A percentile compares a stretch with the other conserved stretches of the same genome.
phyloP scores from a whole-genome alignment of 92 coral and sea anemone genomes.

The Epizoanthus fatuus region DNA sequence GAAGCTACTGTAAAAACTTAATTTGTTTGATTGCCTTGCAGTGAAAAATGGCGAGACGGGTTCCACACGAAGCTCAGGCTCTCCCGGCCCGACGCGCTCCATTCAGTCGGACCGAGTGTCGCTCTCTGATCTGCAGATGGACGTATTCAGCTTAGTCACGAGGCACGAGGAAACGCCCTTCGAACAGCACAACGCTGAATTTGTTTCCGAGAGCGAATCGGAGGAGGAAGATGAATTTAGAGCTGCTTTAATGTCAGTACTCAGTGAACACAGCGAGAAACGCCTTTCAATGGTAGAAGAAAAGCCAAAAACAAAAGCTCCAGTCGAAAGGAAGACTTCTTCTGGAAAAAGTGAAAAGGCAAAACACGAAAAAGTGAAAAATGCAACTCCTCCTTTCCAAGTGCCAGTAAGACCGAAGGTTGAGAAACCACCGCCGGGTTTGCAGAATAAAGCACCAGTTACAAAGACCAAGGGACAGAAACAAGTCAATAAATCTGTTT shows the following conservation, averaged over 20 bases:
- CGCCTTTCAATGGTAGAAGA: slow-evolving; percentile 45
- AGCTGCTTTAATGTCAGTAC: slow-evolving; percentile 82
- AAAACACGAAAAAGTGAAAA: slow-evolving; percentile 17
- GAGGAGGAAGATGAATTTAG: slow-evolving; percentile 71
- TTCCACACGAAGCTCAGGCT: slow-evolving; percentile 43
- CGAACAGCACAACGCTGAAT: slow-evolving; percentile 65
- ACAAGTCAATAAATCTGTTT: slow-evolving; percentile 22
- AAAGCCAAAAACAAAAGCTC: slow-evolving; percentile 40
- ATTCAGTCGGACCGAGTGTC: slow-evolving; percentile 80
- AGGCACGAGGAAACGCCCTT: slow-evolving; percentile 68
- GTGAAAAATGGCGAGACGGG: slow-evolving; percentile 43
- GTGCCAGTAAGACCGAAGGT: slow-evolving; percentile 74
- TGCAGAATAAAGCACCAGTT: slow-evolving; percentile 49
- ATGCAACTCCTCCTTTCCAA: slow-evolving; percentile 80
- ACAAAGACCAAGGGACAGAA: slow-evolving; percentile 41
- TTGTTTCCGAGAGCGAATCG: slow-evolving; percentile 70
- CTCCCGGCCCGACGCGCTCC: slow-evolving; percentile 74
- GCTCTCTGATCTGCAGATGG: slow-evolving; percentile 79
- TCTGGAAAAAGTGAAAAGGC: slow-evolving; percentile 51
- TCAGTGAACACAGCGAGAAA: slow-evolving; percentile 72
- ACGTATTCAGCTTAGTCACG: slow-evolving; percentile 72
- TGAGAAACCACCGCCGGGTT: slow-evolving; percentile 82
- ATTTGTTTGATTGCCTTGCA: not conserved
- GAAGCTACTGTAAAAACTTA: too few relatives aligned
- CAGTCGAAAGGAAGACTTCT: slow-evolving; percentile 25